Percentiles rank a stretch among this genome's conserved stretches.
phyloP scores from a whole-genome alignment of 2,797 vertebrate species.

The Anolis apletophallus region DNA sequence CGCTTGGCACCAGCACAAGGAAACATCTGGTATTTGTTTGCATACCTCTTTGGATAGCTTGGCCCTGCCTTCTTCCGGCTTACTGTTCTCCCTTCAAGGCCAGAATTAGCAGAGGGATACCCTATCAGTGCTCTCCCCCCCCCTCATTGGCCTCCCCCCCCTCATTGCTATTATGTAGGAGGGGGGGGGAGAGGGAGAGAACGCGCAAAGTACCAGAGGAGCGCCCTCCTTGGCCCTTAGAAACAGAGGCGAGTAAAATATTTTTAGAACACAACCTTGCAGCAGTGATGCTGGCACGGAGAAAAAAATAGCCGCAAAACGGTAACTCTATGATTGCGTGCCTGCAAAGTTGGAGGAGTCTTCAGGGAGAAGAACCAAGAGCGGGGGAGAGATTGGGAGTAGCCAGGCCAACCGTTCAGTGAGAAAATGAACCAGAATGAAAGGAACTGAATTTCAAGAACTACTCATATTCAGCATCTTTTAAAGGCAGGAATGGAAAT shows the following conservation, averaged over 20 bases:
- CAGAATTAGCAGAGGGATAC: constrained; percentile 43
- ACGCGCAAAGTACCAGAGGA: background rate
- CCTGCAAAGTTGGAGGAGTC: background rate
- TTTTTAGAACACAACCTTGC: constrained; percentile 81
- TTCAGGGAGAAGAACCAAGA: background rate
- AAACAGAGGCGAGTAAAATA: constrained; percentile 65
- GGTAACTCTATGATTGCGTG: too few species aligned
- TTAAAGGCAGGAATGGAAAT: constrained; percentile 1
- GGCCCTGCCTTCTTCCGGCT: background rate
- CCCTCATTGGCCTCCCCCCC: constrained; percentile 45
- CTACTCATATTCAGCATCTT: constrained; percentile 4
- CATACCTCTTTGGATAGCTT: constrained; percentile 4
- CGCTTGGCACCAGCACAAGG: background rate
- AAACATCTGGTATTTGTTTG: constrained; percentile 23
- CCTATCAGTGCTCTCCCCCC: constrained; percentile 30
- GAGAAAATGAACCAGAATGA: constrained; percentile 1
- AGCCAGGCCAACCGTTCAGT: background rate
- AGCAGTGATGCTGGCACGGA: constrained; percentile 65
- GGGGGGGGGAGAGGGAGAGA: constrained; percentile 31
- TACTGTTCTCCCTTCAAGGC: constrained; percentile 41
- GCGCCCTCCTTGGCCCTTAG: constrained; percentile 19
- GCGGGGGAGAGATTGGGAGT: background rate
- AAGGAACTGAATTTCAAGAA: background rate
- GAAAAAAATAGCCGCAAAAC: constrained; percentile 73
- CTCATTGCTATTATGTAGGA: constrained; percentile 44